A percentile compares a stretch with the other conserved stretches of the same genome.
phyloP scores from a whole-genome alignment of 2,797 vertebrate species.

The Oryzias dopingdopingensis region DNA sequence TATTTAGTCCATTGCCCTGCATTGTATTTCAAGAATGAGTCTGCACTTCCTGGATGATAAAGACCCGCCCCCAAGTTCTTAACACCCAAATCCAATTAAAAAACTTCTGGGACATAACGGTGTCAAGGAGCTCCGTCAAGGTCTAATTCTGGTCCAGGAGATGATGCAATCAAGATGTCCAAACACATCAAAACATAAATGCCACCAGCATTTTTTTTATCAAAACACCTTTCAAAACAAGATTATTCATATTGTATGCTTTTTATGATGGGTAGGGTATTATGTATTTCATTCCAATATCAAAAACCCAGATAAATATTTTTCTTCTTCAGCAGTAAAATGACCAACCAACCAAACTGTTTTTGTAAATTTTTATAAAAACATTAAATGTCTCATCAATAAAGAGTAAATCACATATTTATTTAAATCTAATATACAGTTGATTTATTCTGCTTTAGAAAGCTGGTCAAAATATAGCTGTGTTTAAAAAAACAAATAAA shows the following conservation, averaged over 20 bases:
- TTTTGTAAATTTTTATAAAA: neutral
- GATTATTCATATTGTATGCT: no score
- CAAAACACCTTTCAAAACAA: no score
- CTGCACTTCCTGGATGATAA: neutral
- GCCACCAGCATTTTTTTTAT: no score
- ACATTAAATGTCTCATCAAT: neutral
- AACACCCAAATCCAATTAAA: neutral
- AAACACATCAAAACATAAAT: no score
- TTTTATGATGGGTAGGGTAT: no score
- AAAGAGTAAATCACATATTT: constrained; percentile 19
- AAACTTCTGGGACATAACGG: neutral
- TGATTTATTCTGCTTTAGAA: constrained; percentile 55
- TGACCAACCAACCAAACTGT: no score
- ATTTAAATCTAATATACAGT: constrained; percentile 38
- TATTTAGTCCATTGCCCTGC: neutral
- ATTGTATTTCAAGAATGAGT: neutral
- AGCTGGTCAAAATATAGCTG: constrained; percentile 74
- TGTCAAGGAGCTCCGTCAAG: no score
- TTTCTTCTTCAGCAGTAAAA: no score
- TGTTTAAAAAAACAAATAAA: constrained; percentile 16
- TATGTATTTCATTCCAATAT: no score
- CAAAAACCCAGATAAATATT: no score
- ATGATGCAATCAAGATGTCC: no score
- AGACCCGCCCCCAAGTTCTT: neutral
- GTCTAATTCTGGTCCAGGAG: neutral